Evolutionary conservation across 2,797 vertebrate genomes (phyloP), one percentile per base, ranked within the genome.

Genomic region (Leucoraja ocellata): DNA sequence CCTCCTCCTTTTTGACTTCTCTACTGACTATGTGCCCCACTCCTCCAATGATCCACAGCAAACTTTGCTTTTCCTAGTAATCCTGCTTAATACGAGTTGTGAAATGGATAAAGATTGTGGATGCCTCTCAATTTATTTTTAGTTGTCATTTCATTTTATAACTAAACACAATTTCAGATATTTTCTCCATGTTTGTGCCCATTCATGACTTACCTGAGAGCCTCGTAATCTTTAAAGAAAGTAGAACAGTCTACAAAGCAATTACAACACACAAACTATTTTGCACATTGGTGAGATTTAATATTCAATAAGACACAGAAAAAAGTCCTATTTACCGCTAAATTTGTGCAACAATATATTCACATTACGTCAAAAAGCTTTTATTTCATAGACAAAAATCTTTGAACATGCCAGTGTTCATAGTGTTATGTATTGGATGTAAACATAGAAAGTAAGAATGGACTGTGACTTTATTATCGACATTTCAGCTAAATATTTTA

Each of bases 391-490:
- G 36, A 65, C 36, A 88, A 14, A 88, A 88, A 88, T 74, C 21
- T 76, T 39, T 74, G 36, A 92, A 36, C 90, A 92, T 92, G 90
- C 90, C 39, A 46, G 7, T 92, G 36, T 92, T 13, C 71, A 28
- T 74, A 18, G 13, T 28, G 7, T 92, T 73, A 54, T 28, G 0
- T 58, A 76, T 2, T 76, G 21, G 21, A 54, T 74, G 23, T 74
- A 88, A 84, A 77, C 63, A 83, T 93, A 93, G 93, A 95, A 96
- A 94, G 94, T 94, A 95, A 95, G 95, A 94, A 94, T 95, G 96
- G 97, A 97, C 96, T 97, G 96, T 97, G 96, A 97, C 94, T 96
- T 97, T 96, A 96, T 54, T 54, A 76, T 25, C 14, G 11, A 54
- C 74, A 74, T 92, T 76, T 25, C 46, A 92, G 23, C 9, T 8